Base-by-base conservation (phyloP, 2,888 invertebrate genomes). In the Helleia helle region DNA sequence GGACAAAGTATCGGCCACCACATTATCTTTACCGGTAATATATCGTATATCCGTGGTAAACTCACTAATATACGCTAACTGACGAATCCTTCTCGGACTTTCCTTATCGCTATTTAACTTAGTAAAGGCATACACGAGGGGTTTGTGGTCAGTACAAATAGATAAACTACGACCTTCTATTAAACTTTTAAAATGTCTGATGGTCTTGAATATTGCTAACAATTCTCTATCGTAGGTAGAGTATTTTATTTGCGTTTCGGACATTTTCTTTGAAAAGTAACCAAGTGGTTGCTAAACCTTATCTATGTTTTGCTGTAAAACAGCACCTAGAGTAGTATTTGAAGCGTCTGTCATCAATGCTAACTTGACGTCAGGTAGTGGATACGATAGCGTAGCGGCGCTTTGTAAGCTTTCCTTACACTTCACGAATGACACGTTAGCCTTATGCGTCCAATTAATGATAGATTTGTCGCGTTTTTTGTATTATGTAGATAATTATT, bases 231-330 rank as follows among this genome's bases (percentile, higher is more conserved):
- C 18, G 18, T 18, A 18, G 4, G 18, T 18, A 5, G 18, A 18
- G 18, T 18, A 22, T 22, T 30, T 39, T 5, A 25, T 5, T 22
- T 42, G 54, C 0, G 61, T 46, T 9, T 49, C 36, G n/a, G 44
- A 50, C 2, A 69, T 41, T 40, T 59, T 36, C n/a, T 41, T 43
- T 59, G 62, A 65, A 42, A 60, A 68, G 42, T 63, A 70, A 2
- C 58, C 22, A 3, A 6, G 22, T 22, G 6, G 22, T 22, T 22
- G 22, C 22, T 22, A 22, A 22, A 2, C 22, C 22, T 22, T 22
- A 22, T 22, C 22, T 22, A 4, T 22, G 22, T 22, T 3, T 8
- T 4, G 22, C 22, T 22, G 22, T 7, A 22, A 8, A 22, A 22
- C 22, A 8, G 22, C 22, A 6, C 22, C 22, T 22, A 22, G 22